Evolutionary conservation across 2,113 vertebrate genomes (phyloP), one percentile per base, ranked within the genome.

Genomic region (Scartelaos histophorus): DNA sequence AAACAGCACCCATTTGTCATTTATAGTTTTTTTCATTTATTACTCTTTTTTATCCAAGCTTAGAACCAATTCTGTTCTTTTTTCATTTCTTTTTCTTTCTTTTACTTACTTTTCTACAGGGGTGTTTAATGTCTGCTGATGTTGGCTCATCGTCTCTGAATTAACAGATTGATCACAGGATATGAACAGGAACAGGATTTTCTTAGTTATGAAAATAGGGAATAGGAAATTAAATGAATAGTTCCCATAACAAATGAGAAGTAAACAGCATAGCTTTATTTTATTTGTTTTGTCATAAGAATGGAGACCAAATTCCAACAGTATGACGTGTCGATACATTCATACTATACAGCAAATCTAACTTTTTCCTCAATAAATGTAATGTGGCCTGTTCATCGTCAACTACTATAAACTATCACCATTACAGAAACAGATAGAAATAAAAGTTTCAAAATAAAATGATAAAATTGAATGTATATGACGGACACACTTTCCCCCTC

Each of bases 401-500:
- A 62, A 34, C 10, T 3, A 7, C 34, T 4, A 3, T 38, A 19
- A 64, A 62, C 15, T 61, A 17, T 11, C 60, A 64, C 12, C 21
- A 57, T 10, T 57, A 24, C 11, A 24, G 21, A 22, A 24, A 57
- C 17, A 0, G 16, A 17, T 12, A 0, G 9, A 64, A 43, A 38
- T 17, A 61, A 34, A 60, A 29, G 22, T 7, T 29, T n/a, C 13
- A 13, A 66, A 58, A 17, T 16, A 45, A 34, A 79, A 54, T 38
- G 29, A 65, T 43, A 54, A 43, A 60, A 75, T 53, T 73, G 34
- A 19, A 22, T 58, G 15, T 61, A 61, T 34, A 61, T 34, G 13
- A 34, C 58, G 15, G 7, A 24, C 13, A 29, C 29, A 64, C 22
- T 25, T 13, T 25, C n/a, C 15, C 15, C 15, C 25, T 54, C 0